Conservation (phyloP, 1,140 invertebrate genomes). For the Trichonephila inaurata region DNA sequence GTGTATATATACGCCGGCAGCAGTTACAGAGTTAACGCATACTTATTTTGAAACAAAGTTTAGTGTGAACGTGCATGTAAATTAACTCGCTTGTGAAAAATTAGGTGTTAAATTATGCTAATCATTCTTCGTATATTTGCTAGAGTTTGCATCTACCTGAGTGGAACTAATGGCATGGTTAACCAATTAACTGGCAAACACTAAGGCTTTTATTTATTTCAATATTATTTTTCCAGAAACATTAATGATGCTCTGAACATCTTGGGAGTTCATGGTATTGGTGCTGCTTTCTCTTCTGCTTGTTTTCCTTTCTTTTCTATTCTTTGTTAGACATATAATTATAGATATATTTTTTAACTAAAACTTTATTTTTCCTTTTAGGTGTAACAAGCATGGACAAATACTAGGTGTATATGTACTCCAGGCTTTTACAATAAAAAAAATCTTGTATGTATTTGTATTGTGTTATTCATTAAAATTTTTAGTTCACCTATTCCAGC, state of each 20-base stretch:
- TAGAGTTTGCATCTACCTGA: not conserved
- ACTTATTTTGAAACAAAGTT: too few species aligned
- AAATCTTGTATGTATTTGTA: constrained; percentile 3
- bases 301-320: not conserved
- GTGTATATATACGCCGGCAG: too few species aligned
- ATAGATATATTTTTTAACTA: not conserved
- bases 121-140: too few species aligned
- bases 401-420: constrained; percentile 49
- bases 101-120: too few species aligned
- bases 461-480: constrained; percentile 25
- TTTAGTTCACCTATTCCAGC: too few species aligned
- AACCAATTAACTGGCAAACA: not conserved
- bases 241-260: constrained; percentile 8
- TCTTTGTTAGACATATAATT: not conserved
- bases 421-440: constrained; percentile 74
- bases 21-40: too few species aligned
- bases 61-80: too few species aligned
- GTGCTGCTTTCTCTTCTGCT: constrained; percentile 32
- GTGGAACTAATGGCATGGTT: not conserved
- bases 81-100: too few species aligned
- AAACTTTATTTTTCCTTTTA: constrained; percentile 15
- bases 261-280: constrained; percentile 28
- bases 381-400: constrained; percentile 49
- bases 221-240: constrained; percentile 44
- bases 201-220: not conserved